A percentile compares a stretch with the other conserved stretches of the same genome.
Conservation (phyloP, 2,113 vertebrate species). For the Brevimyrus niger region DNA sequence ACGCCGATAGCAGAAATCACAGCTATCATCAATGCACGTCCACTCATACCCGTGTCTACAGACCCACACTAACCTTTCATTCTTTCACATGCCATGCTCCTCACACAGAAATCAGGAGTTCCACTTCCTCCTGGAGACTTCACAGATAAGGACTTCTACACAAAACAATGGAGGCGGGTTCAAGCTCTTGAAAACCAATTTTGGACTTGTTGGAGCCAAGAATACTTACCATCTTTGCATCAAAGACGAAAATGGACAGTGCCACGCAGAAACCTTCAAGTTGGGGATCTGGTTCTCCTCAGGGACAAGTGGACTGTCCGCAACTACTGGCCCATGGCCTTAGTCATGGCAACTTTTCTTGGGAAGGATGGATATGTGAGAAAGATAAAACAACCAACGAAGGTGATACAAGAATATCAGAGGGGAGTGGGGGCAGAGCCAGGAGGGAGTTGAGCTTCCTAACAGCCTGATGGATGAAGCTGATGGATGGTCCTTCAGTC, state of each 20-base stretch:
- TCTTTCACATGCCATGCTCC: background rate
- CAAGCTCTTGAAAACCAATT: background rate
- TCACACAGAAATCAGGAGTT: background rate
- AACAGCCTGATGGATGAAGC: no score
- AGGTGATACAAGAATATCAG: background rate
- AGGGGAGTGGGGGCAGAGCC: no score
- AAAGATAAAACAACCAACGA: background rate
- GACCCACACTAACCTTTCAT: background rate
- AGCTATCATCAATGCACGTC: background rate
- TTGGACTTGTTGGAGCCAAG: background rate
- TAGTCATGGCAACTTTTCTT: background rate
- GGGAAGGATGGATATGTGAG: background rate
- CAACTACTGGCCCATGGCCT: background rate
- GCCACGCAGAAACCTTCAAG: background rate
- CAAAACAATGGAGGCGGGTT: background rate
- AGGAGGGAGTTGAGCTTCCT: no score
- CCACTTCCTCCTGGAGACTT: no score
- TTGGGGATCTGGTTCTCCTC: background rate
- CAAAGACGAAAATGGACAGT: background rate
- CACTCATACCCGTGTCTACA: background rate
- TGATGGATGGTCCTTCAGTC: no score
- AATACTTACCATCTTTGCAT: background rate
- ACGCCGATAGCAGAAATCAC: background rate
- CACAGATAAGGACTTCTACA: background rate
- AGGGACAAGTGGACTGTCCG: background rate